A percentile compares a stretch with the other conserved stretches of the same genome.
These are phyloP conservation scores for Molanna angustata DNA, from an alignment of 2,888 invertebrate genomes.

Conservation along the genomic window DNA sequence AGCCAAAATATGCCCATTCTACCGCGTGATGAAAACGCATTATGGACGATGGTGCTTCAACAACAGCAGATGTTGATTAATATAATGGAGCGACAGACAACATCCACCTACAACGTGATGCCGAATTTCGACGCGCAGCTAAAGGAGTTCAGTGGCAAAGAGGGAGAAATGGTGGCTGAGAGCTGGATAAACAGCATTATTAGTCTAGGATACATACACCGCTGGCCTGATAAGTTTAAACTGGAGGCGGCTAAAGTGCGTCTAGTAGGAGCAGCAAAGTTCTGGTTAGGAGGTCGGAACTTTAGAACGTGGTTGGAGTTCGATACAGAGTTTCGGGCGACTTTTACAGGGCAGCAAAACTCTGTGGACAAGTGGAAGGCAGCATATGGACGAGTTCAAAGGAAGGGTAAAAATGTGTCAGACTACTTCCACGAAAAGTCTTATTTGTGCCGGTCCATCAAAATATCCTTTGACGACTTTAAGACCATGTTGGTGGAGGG, in stretches of 20 bases:
- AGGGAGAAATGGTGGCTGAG: neutral
- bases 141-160: neutral
- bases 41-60: neutral
- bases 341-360: neutral
- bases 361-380: constrained; percentile 1
- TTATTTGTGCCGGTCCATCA: neutral
- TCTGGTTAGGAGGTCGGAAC: constrained; percentile 2
- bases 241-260: neutral
- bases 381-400: neutral
- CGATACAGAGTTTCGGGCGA: neutral
- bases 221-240: neutral
- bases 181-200: neutral
- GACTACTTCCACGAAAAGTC: neutral
- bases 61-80: neutral
- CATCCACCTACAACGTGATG: neutral
- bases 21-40: too few relatives aligned
- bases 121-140: neutral
- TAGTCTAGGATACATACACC: neutral
- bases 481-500: neutral
- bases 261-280: neutral
- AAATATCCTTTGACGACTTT: neutral
- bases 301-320: neutral
- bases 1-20: too few relatives aligned
- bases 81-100: neutral
- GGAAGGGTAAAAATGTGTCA: neutral